Evolutionary conservation across 2,888 invertebrate species (phyloP).

Genomic region (Gastracanthus pulcherrimus): DNA sequence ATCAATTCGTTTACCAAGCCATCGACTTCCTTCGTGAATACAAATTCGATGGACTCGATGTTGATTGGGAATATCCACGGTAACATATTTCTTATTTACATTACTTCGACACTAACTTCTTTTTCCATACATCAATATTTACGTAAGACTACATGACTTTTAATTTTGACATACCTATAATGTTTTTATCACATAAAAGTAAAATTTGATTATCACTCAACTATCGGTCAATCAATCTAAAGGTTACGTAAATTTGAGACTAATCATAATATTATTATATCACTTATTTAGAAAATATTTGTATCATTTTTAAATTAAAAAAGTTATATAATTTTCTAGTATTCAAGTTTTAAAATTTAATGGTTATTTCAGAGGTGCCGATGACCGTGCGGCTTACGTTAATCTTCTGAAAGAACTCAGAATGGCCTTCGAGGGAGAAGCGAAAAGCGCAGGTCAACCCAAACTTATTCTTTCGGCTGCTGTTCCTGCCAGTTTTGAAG

Average conservation of each 20-base stretch:
- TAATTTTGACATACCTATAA: no score
- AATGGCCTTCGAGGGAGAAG: slow-evolving; percentile 94
- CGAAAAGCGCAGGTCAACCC: slow-evolving; percentile 91
- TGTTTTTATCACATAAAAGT: no score
- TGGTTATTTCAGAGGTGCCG: slow-evolving; percentile 84
- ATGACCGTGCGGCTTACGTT: slow-evolving; percentile 91
- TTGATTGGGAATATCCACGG: slow-evolving; percentile 96
- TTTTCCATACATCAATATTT: no score
- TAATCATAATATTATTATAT: no score
- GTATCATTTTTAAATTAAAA: no score
- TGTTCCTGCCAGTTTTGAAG: slow-evolving; percentile 95
- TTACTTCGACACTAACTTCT: neutral
- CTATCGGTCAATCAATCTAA: no score
- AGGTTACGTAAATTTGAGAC: no score
- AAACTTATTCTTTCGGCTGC: slow-evolving; percentile 90
- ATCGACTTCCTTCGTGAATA: slow-evolving; percentile 94
- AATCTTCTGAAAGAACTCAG: slow-evolving; percentile 92
- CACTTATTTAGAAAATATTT: no score
- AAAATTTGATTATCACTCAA: no score
- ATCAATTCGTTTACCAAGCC: slow-evolving; percentile 96
- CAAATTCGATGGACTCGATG: slow-evolving; percentile 94
- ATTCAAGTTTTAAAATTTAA: no score
- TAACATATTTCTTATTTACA: slow-evolving; percentile 66
- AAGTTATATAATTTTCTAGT: no score
- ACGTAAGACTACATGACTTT: no score